A percentile compares a stretch with the other conserved stretches of the same genome.
Conservation (phyloP, 2,888 invertebrate genomes). For the Marronus borbonicus region DNA sequence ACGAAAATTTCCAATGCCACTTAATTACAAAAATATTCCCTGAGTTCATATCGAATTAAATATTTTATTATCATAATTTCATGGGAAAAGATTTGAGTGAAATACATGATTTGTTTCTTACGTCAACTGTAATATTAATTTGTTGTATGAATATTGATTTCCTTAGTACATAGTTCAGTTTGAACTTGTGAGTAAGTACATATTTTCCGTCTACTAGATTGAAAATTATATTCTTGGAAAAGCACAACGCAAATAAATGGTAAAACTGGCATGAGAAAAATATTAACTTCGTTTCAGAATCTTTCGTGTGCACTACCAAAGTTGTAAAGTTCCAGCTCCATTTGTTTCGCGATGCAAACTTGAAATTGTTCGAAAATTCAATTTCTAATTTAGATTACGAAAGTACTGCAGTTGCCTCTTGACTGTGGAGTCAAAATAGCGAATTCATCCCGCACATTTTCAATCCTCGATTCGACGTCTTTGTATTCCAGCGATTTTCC, state of each 20-base stretch:
- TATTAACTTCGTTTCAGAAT: slow-evolving; percentile 47
- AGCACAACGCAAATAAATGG: neutral
- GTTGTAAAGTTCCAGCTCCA: slow-evolving; percentile 44
- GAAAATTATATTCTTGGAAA: neutral
- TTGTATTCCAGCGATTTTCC: slow-evolving; percentile 8
- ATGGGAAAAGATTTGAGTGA: no score
- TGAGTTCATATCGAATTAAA: no score
- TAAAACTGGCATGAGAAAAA: slow-evolving; percentile 28
- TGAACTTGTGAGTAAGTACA: no score
- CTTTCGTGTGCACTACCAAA: slow-evolving; percentile 26
- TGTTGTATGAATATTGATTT: no score
- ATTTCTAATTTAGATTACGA: slow-evolving; percentile 52
- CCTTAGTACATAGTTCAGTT: no score
- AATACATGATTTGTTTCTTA: no score
- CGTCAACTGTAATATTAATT: no score
- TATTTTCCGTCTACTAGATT: no score
- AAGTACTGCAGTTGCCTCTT: slow-evolving; percentile 37
- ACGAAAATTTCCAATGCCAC: no score
- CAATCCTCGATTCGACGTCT: neutral
- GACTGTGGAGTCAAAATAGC: slow-evolving; percentile 19
- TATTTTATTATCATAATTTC: no score
- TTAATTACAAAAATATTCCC: no score
- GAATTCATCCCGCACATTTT: neutral
- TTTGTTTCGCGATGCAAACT: slow-evolving; percentile 44
- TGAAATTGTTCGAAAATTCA: slow-evolving; percentile 53